Conservation (phyloP, 2,888 invertebrate species). For the Hecatera dysodea region DNA sequence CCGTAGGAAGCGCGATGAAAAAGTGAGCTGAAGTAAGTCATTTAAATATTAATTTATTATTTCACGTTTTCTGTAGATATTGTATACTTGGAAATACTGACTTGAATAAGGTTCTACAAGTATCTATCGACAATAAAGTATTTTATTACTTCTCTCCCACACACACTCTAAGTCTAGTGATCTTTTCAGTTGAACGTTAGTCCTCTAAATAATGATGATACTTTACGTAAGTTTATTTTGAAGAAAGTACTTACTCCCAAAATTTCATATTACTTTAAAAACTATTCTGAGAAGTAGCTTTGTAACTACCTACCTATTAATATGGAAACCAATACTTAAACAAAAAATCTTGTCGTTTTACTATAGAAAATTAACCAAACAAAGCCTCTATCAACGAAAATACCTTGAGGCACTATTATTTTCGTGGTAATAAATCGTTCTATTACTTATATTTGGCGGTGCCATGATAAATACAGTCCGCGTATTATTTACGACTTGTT, state of each 20-base stretch:
- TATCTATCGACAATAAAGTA: no score
- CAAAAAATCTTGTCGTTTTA: not conserved
- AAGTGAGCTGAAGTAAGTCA: no score
- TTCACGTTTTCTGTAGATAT: no score
- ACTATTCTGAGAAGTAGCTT: not conserved
- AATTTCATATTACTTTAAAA: not conserved
- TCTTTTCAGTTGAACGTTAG: no score
- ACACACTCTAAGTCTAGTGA: no score
- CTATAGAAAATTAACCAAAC: slow-evolving; percentile 60
- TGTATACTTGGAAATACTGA: no score
- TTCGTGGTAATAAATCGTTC: slow-evolving; percentile 82
- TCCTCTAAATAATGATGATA: no score
- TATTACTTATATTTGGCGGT: slow-evolving; percentile 82
- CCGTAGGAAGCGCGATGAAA: no score
- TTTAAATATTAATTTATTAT: no score
- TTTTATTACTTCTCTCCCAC: no score
- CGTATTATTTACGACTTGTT: slow-evolving; percentile 87
- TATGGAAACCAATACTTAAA: not conserved
- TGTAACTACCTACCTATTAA: not conserved
- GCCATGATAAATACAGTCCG: slow-evolving; percentile 87
- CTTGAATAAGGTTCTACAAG: no score
- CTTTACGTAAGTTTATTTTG: not conserved
- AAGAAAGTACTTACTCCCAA: not conserved
- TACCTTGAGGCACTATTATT: slow-evolving; percentile 60
- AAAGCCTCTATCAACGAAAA: slow-evolving; percentile 46